A percentile compares a stretch with the other conserved stretches of the same genome.
Conservation (phyloP, 2,797 vertebrate genomes). For the Acestrorhynchus altus region DNA sequence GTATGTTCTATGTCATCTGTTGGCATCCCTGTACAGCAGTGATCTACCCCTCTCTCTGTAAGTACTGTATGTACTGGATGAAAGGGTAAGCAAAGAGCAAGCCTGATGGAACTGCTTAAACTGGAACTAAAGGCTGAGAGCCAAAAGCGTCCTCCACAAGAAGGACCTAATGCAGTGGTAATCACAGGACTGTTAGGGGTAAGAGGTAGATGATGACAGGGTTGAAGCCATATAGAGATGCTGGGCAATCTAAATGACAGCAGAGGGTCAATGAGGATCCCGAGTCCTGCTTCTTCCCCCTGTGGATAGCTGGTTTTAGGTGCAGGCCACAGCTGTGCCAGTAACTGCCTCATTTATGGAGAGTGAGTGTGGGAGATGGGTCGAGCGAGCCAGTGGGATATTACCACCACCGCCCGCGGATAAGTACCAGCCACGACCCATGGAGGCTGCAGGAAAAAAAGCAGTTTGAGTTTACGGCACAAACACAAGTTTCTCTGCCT, state of each 20-base stretch:
- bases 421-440: slow-evolving; percentile 43
- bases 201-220: slow-evolving; percentile 43
- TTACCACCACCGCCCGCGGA: slow-evolving; percentile 45
- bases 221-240: slow-evolving; percentile 25
- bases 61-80: too few species aligned
- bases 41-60: background rate
- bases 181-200: slow-evolving; percentile 30
- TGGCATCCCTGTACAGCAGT: too few species aligned
- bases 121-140: background rate
- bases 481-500: slow-evolving; percentile 33
- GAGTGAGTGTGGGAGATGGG: slow-evolving; percentile 46
- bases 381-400: slow-evolving; percentile 49
- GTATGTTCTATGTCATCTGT: too few species aligned
- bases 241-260: slow-evolving; percentile 47
- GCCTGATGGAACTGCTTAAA: background rate
- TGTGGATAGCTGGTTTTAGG: slow-evolving; percentile 43
- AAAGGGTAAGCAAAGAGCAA: background rate
- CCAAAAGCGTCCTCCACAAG: background rate
- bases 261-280: slow-evolving; percentile 35
- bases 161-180: slow-evolving; percentile 10
- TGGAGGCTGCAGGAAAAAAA: slow-evolving; percentile 27
- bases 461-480: slow-evolving; percentile 50
- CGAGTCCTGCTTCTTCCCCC: slow-evolving; percentile 34
- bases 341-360: slow-evolving; percentile 57
- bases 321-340: slow-evolving; percentile 51